Percentiles rank a stretch among this genome's conserved stretches.
These are phyloP conservation scores for Oscheius sp. DNA, from an alignment of 2,888 invertebrate species.

Conservation along the genomic window DNA sequence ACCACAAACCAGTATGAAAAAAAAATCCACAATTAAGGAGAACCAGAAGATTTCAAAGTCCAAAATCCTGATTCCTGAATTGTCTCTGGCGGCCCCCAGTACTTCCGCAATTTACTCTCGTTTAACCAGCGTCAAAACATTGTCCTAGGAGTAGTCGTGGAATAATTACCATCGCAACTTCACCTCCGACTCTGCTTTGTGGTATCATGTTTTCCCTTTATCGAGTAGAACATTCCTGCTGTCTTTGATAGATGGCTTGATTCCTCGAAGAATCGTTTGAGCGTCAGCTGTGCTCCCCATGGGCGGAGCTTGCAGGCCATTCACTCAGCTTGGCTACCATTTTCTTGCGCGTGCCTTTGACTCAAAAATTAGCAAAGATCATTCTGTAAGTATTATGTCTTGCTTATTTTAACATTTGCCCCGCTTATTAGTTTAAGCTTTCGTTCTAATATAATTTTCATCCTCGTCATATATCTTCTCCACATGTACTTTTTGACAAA, in stretches of 20 bases:
- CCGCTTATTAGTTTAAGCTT: constrained; percentile 1
- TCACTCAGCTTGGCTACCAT: constrained; percentile 6
- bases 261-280: constrained; percentile 15
- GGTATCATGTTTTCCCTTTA: background rate
- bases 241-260: constrained; percentile 18
- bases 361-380: background rate
- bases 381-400: too few relatives aligned
- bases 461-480: constrained; percentile 4
- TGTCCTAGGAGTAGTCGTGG: background rate
- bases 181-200: background rate
- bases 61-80: constrained; percentile 15
- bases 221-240: background rate
- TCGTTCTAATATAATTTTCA: background rate
- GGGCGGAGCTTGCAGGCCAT: constrained; percentile 22
- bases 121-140: background rate
- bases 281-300: constrained; percentile 28
- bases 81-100: background rate
- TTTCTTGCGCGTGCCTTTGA: background rate
- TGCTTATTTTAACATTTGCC: background rate
- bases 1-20: background rate
- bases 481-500: background rate
- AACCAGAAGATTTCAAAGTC: background rate
- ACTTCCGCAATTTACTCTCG: constrained; percentile 5
- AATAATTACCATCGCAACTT: background rate
- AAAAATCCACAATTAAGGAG: background rate